These are phyloP conservation scores for Xiphophorus couchianus DNA, from an alignment of 2,113 vertebrate species.

Conservation along the genomic window DNA sequence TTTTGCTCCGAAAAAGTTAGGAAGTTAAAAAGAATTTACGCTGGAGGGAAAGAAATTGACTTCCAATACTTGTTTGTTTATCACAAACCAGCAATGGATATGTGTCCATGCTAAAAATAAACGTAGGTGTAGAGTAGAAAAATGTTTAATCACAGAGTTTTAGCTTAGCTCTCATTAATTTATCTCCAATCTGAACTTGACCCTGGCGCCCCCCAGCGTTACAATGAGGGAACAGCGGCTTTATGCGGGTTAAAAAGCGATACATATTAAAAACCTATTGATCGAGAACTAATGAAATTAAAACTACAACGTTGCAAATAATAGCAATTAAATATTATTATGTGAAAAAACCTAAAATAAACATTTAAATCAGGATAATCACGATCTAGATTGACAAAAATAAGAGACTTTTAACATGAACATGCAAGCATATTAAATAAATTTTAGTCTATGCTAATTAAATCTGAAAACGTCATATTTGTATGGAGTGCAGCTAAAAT, in stretches of 20 bases:
- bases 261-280: no score
- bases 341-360: not conserved
- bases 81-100: not conserved
- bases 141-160: not conserved
- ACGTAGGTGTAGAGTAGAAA: rapidly evolving
- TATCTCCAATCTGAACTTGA: constrained; percentile 13
- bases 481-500: no score
- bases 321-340: not conserved
- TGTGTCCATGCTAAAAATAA: not conserved
- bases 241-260: no score
- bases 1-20: constrained; percentile 22
- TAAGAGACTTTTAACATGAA: not conserved
- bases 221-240: not conserved
- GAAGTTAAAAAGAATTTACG: constrained; percentile 16
- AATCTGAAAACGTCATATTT: no score
- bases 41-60: constrained; percentile 5
- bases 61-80: not conserved
- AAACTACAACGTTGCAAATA: no score
- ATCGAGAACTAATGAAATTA: no score
- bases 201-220: constrained; percentile 20
- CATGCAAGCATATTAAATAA: not conserved
- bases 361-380: not conserved
- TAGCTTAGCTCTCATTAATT: not conserved
- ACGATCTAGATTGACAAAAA: not conserved
- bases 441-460: no score